These are phyloP conservation scores for Metellina segmentata DNA, from an alignment of 2,888 invertebrate species.

Conservation along the genomic window DNA sequence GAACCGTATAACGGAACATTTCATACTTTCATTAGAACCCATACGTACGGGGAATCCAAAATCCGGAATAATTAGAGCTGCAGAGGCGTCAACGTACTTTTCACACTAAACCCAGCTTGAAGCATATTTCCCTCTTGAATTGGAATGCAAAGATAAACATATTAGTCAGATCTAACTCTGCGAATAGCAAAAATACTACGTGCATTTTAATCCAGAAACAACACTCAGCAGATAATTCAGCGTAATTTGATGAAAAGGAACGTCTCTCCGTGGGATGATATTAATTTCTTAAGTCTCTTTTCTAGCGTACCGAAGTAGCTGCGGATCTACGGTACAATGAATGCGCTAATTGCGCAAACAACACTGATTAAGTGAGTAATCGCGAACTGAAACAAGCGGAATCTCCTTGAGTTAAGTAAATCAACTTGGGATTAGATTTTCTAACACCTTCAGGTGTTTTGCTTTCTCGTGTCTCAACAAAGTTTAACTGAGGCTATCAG, in stretches of 20 bases:
- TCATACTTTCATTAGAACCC: neutral
- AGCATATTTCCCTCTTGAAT: slow-evolving; percentile 7
- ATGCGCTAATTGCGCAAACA: slow-evolving; percentile 11
- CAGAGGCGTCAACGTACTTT: neutral
- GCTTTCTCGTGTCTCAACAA: too few species aligned
- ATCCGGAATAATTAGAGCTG: neutral
- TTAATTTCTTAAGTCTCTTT: neutral
- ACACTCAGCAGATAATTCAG: neutral
- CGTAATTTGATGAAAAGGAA: slow-evolving; percentile 9
- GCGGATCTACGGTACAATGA: slow-evolving; percentile 9
- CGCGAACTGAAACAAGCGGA: too few species aligned
- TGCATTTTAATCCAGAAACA: neutral
- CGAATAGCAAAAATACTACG: neutral
- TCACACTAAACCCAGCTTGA: neutral
- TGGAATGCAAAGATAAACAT: slow-evolving; percentile 6
- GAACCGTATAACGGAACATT: too few species aligned
- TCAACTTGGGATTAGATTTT: neutral
- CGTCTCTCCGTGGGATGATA: neutral
- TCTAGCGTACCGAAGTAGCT: neutral
- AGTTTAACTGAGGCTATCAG: too few species aligned
- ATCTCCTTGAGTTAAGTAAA: neutral
- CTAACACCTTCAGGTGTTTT: too few species aligned
- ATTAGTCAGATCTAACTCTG: slow-evolving; percentile 1
- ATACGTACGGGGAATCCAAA: neutral
- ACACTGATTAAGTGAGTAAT: neutral